A percentile compares a stretch with the other conserved stretches of the same genome.
Conservation (phyloP, 1,140 invertebrate species). For the Drosophila auraria region DNA sequence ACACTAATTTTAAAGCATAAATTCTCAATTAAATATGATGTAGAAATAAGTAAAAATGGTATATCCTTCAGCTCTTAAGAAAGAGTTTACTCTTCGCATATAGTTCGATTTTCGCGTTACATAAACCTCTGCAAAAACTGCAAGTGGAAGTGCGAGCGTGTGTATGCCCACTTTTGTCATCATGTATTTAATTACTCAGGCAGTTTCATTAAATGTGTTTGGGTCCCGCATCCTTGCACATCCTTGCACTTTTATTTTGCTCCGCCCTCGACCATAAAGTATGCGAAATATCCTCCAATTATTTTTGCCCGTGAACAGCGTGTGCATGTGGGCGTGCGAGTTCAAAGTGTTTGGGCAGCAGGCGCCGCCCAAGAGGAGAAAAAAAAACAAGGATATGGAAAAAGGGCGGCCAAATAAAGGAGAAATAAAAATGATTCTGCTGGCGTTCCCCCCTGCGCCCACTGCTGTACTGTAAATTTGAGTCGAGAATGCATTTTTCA, state of each 20-base stretch:
- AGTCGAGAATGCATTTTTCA: conserved; percentile 79
- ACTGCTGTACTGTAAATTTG: conserved; percentile 59
- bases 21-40: too few relatives aligned
- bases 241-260: conserved; percentile 4
- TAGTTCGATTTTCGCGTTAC: not conserved
- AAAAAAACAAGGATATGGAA: conserved; percentile 7
- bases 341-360: conserved; percentile 70
- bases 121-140: not conserved
- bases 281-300: conserved; percentile 79
- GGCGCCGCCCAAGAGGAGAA: not conserved
- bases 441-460: conserved; percentile 22
- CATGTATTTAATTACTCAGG: conserved; percentile 81
- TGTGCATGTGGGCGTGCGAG: conserved; percentile 38
- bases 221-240: conserved; percentile 40
- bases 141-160: not conserved
- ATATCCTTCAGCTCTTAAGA: too few relatives aligned
- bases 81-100: not conserved
- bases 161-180: conserved; percentile 63
- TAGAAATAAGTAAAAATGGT: too few relatives aligned
- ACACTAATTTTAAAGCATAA: too few relatives aligned
- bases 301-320: conserved; percentile 62
- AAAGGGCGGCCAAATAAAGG: conserved; percentile 36
- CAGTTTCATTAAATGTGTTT: conserved; percentile 76
- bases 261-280: conserved; percentile 59
- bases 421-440: conserved; percentile 38